Evolutionary conservation across 2,888 invertebrate genomes (phyloP).

Genomic region (Acheta domesticus): DNA sequence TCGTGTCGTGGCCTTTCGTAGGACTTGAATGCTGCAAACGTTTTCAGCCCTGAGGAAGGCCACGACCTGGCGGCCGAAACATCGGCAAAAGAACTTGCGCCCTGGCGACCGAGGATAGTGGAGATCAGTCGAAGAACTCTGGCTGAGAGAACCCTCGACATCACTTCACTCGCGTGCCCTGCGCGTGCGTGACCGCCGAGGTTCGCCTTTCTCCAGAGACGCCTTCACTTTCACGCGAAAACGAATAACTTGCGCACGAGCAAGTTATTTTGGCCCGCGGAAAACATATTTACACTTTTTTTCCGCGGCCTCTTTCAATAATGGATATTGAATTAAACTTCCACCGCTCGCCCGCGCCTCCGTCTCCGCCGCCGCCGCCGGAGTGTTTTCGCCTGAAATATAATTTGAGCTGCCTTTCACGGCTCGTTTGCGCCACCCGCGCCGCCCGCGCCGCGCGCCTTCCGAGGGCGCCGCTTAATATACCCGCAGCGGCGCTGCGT

Average conservation of each 20-base stretch:
- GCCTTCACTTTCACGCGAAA: not conserved
- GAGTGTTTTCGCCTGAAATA: not conserved
- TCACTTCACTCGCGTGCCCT: too few species aligned
- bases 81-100: too few species aligned
- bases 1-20: too few species aligned
- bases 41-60: too few species aligned
- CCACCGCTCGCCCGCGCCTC: not conserved
- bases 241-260: not conserved
- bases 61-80: too few species aligned
- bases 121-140: too few species aligned
- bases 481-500: not conserved
- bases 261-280: not conserved
- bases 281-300: not conserved
- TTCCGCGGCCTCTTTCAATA: not conserved
- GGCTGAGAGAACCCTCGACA: too few species aligned
- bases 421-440: not conserved
- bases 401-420: conserved; percentile 18
- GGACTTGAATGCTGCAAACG: too few species aligned
- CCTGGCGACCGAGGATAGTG: too few species aligned
- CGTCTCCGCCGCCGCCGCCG: not conserved
- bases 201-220: not conserved
- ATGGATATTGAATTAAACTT: conserved; percentile 10
- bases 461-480: not conserved
- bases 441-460: not conserved
- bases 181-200: too few species aligned